Conservation (phyloP, 2,797 vertebrate genomes). For the Tympanoctomys barrerae region DNA sequence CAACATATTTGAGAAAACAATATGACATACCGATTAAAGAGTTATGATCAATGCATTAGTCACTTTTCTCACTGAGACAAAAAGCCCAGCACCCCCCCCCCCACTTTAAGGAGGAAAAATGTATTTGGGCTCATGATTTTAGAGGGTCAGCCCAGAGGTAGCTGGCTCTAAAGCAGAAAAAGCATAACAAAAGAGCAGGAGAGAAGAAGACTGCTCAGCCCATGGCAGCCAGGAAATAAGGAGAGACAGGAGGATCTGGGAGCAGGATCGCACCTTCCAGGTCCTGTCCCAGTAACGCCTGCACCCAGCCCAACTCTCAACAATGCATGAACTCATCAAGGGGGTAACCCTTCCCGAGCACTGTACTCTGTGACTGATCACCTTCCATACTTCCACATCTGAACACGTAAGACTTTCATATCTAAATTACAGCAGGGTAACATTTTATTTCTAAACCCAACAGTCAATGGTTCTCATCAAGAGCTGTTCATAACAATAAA, state of each 20-base stretch:
- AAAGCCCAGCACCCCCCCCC: neutral
- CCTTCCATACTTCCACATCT: neutral
- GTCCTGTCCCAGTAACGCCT: neutral
- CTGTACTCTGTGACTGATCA: no score
- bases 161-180: neutral
- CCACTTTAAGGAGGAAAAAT: neutral
- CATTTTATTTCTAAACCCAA: neutral
- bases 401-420: neutral
- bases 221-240: neutral
- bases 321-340: neutral
- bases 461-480: conserved; percentile 54
- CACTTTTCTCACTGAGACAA: neutral
- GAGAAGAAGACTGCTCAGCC: neutral
- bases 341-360: neutral
- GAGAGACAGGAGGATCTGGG: neutral
- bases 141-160: neutral
- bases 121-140: neutral
- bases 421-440: neutral
- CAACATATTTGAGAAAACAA: conserved; percentile 38
- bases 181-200: neutral
- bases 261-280: neutral
- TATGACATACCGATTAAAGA: conserved; percentile 55
- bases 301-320: neutral
- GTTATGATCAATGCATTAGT: neutral
- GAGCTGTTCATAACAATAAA: conserved; percentile 62